These are phyloP conservation scores for Ctenopoma kingsleyae DNA, from an alignment of 2,797 vertebrate genomes.

Conservation along the genomic window DNA sequence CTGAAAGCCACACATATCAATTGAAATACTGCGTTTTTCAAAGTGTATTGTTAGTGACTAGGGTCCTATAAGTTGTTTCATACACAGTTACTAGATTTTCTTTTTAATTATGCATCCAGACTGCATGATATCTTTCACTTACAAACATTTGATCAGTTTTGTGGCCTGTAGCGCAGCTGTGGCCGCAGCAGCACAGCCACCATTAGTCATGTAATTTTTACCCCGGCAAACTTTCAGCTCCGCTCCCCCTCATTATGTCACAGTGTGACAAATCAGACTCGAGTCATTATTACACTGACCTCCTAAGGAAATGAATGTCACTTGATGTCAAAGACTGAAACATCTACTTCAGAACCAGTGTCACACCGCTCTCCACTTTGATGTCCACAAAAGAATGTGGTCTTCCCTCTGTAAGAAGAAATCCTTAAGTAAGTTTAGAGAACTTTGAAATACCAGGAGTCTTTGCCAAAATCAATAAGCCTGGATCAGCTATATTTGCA, in stretches of 20 bases:
- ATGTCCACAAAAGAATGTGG: constrained; percentile 45
- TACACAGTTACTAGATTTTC: constrained; percentile 14
- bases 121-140: constrained; percentile 32
- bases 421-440: constrained; percentile 58
- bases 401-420: constrained; percentile 36
- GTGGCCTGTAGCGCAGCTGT: constrained; percentile 37
- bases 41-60: not conserved
- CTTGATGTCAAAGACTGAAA: constrained; percentile 16
- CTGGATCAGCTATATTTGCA: constrained; percentile 63
- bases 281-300: constrained; percentile 33
- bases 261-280: constrained; percentile 36
- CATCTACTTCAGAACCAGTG: not conserved
- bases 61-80: not conserved
- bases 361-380: not conserved
- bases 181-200: constrained; percentile 39
- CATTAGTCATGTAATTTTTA: constrained; percentile 62
- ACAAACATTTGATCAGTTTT: constrained; percentile 50
- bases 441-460: constrained; percentile 57
- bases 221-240: constrained; percentile 52
- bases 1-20: constrained; percentile 3
- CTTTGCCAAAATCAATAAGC: constrained; percentile 65
- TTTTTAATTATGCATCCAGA: constrained; percentile 30
- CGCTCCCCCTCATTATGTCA: constrained; percentile 55
- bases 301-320: constrained; percentile 3
- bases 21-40: not conserved